A percentile compares a stretch with the other conserved stretches of the same genome.
phyloP scores from a whole-genome alignment of 2,113 vertebrate genomes.

The crab-eating macaque (Macaca fascicularis) region T2T-MFA8v1.1 NC_088379.1:76744001-76744500 shows the following conservation, averaged over 20 bases:
- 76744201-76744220: not conserved
- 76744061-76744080: not conserved
- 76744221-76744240: not conserved
- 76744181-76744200: not conserved
- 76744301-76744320: not conserved
- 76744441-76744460: not conserved
- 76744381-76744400: not conserved
- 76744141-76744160: not conserved
- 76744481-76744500: not conserved
- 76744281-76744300: not conserved
- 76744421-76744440: not conserved
- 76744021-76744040: not conserved
- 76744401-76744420: not conserved
- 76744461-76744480: not conserved
- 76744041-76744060: not conserved
- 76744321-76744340: not conserved
- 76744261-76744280: not conserved
- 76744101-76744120: not conserved
- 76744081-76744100: not conserved
- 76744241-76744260: not conserved
- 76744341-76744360: not conserved
- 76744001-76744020: not conserved
- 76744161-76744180: not conserved
- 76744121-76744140: not conserved
- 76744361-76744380: not conserved